These are phyloP conservation scores for Gobio gobio DNA, from an alignment of 2,113 vertebrate genomes.

Conservation along the genomic window DNA sequence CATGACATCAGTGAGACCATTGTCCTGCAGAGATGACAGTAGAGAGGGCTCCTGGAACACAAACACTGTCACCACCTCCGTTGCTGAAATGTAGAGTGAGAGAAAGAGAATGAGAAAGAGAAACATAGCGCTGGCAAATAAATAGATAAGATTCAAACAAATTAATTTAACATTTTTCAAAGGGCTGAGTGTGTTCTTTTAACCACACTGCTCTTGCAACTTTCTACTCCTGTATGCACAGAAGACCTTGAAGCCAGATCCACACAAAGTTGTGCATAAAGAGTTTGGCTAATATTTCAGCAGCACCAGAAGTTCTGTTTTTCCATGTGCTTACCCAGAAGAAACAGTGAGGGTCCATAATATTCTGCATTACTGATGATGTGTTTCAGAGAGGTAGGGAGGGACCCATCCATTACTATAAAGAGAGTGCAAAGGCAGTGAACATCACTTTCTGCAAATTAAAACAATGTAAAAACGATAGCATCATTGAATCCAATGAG, in stretches of 20 bases:
- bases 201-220: background rate
- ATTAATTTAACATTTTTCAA: background rate
- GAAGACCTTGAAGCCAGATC: background rate
- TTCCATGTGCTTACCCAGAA: constrained; percentile 81
- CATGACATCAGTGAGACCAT: constrained; percentile 95
- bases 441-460: background rate
- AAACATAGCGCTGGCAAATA: background rate
- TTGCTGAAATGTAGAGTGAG: constrained; percentile 76
- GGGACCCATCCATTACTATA: constrained; percentile 93
- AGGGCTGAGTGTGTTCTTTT: background rate
- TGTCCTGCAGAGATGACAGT: constrained; percentile 93
- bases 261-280: background rate
- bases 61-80: constrained; percentile 96
- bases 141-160: background rate
- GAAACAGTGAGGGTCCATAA: constrained; percentile 93
- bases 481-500: background rate
- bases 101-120: constrained; percentile 9
- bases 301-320: background rate
- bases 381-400: constrained; percentile 96
- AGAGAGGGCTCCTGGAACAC: constrained; percentile 97
- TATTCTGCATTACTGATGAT: constrained; percentile 98
- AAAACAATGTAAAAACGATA: background rate
- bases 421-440: background rate
- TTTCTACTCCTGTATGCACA: background rate
- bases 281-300: background rate